These are phyloP conservation scores for Macrobrachium rosenbergii DNA, from an alignment of 1,140 invertebrate species.

Conservation along the genomic window DNA sequence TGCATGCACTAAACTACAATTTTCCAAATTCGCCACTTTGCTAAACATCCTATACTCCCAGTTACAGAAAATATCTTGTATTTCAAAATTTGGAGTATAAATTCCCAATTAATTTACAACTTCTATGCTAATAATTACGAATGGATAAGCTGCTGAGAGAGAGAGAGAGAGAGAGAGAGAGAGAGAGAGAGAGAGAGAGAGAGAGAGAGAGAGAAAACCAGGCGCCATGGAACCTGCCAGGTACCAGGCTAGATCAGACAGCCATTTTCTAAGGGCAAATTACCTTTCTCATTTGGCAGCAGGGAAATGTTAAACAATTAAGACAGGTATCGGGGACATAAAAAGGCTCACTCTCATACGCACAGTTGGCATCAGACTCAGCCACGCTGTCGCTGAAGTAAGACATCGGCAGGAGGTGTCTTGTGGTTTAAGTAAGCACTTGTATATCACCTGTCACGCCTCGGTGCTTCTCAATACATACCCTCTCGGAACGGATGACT, in stretches of 20 bases:
- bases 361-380: background rate
- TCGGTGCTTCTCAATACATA: constrained; percentile 19
- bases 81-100: too few relatives aligned
- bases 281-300: too few relatives aligned
- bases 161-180: background rate
- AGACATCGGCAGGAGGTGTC: constrained; percentile 34
- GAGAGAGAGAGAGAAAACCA: background rate
- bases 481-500: background rate
- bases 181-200: too few relatives aligned
- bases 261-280: too few relatives aligned
- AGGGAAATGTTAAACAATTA: background rate
- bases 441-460: constrained; percentile 40
- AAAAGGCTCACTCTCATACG: background rate
- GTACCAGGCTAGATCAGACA: background rate
- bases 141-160: too few relatives aligned
- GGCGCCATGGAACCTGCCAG: too few relatives aligned
- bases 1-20: too few relatives aligned
- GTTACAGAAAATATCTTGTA: too few relatives aligned
- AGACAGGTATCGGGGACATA: background rate
- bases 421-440: constrained; percentile 49
- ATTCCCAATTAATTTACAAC: too few relatives aligned
- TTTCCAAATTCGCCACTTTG: too few relatives aligned
- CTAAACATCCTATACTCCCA: too few relatives aligned
- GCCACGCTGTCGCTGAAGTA: constrained; percentile 18
- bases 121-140: too few relatives aligned